These are phyloP conservation scores for Malacoctenus gilli DNA, from an alignment of 2,797 vertebrate genomes.

Conservation along the genomic window DNA sequence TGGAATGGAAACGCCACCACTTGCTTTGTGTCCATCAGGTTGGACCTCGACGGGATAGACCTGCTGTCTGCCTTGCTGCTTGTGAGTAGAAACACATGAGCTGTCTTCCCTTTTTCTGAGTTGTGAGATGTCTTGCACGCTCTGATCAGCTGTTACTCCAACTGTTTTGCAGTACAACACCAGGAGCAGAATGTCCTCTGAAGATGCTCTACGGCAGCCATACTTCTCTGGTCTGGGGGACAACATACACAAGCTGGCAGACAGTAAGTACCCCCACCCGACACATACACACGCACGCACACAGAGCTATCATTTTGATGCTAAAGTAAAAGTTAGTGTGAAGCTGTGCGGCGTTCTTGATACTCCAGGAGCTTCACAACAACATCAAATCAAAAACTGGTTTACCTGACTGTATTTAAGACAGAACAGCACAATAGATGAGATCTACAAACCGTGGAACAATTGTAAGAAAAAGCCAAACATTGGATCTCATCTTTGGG, in stretches of 20 bases:
- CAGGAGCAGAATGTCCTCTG: constrained; percentile 85
- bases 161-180: constrained; percentile 85
- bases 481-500: no score
- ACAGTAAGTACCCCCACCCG: constrained; percentile 85
- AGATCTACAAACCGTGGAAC: no score
- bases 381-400: no score
- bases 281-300: constrained; percentile 6
- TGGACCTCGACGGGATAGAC: constrained; percentile 93
- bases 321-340: no score
- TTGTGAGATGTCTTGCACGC: neutral
- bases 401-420: no score
- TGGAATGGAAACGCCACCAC: no score
- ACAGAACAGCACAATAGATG: no score
- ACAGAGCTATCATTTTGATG: no score
- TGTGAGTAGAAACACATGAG: constrained; percentile 75
- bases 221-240: constrained; percentile 92
- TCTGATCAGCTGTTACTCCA: no score
- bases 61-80: constrained; percentile 86
- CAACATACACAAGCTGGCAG: constrained; percentile 86
- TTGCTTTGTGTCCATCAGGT: constrained; percentile 73
- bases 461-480: no score
- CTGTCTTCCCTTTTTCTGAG: neutral
- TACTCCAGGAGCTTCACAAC: no score
- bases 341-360: no score
- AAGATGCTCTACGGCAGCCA: constrained; percentile 84